Percentiles rank a stretch among this genome's conserved stretches.
phyloP scores from a whole-genome alignment of 1,140 invertebrate species.

The Zaprionus africanus region DNA sequence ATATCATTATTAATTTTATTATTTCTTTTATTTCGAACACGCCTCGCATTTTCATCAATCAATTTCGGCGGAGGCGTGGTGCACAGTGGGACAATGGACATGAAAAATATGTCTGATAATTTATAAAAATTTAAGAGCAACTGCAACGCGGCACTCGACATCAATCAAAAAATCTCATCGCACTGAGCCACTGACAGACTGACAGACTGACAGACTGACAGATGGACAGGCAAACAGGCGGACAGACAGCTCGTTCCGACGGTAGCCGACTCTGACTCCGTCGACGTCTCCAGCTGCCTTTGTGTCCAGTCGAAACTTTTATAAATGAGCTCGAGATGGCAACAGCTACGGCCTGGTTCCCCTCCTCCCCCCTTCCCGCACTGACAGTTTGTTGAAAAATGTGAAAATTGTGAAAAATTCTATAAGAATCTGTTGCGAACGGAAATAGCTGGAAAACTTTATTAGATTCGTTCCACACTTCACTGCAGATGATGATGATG shows the following conservation, averaged over 20 bases:
- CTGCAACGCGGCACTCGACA: conserved; percentile 70
- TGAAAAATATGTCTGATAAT: conserved; percentile 78
- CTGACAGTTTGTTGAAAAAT: conserved; percentile 53
- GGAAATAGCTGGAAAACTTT: conserved; percentile 60
- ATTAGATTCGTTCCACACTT: conserved; percentile 63
- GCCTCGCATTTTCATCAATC: conserved; percentile 79
- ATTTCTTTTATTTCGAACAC: conserved; percentile 62
- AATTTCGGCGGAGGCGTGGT: conserved; percentile 27
- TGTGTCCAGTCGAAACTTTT: conserved; percentile 44
- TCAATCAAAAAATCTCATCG: conserved; percentile 75
- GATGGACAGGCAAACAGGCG: neutral
- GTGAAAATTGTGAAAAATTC: conserved; percentile 66
- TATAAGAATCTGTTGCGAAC: conserved; percentile 47
- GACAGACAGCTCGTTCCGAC: conserved; percentile 15
- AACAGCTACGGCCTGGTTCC: conserved; percentile 15
- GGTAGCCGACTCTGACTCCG: neutral
- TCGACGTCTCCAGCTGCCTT: neutral
- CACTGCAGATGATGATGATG: neutral
- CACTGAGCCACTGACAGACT: conserved; percentile 42
- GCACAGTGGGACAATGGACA: conserved; percentile 50
- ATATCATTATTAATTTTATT: conserved; percentile 79
- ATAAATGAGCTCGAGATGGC: conserved; percentile 41
- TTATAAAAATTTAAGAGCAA: conserved; percentile 77
- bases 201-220: conserved; percentile 23
- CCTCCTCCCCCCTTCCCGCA: conserved; percentile 1